Evolutionary conservation across 2,113 vertebrate genomes (phyloP), one percentile per base, ranked within the genome.

Genomic region (Murina feae): DNA sequence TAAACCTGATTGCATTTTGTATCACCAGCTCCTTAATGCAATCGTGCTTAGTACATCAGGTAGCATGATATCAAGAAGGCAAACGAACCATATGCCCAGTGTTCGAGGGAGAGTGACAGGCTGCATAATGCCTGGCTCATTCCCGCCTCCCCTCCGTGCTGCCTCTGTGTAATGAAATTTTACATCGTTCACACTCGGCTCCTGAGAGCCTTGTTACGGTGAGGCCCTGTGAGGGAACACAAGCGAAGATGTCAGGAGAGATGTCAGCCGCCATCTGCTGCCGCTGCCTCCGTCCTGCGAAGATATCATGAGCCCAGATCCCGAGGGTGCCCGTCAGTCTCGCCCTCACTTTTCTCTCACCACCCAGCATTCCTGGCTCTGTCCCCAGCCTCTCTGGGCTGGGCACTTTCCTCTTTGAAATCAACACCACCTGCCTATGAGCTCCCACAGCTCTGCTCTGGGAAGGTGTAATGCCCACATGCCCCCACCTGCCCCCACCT

Each of bases 41-140:
- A 93, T 91, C 94, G 84, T 32, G 84, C 96, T 98, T 89, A 96
- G 95, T 96, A 93, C 97, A 92, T 90, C 96, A 95, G 92, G 90
- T 69, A 95, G 88, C 5, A 20, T 53, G 93, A 96, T 85, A 37
- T 66, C 97, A 91, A 94, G 76, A 53, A 87, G 96, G 93, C 69
- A 97, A 96, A 97, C 85, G 95, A 95, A 95, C 97, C 97, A 96
- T 97, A 97, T 98, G 98, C 95, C 96, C 91, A 93, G 42, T 0
- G 2, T 96, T 82, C 66, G 51, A 94, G 92, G 74, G 91, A 96
- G 97, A 96, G 51, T 71, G 94, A 95, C 96, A 97, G 93, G 74
- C 92, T 95, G 94, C 25, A 44, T 86, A 93, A 90, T 71, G 58
- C 86, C 90, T 84, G 75, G 42, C 96, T 97, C 95, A 83, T 97